Evolutionary conservation across 2,888 invertebrate species (phyloP).

Genomic region (Electrophaes corylata): DNA sequence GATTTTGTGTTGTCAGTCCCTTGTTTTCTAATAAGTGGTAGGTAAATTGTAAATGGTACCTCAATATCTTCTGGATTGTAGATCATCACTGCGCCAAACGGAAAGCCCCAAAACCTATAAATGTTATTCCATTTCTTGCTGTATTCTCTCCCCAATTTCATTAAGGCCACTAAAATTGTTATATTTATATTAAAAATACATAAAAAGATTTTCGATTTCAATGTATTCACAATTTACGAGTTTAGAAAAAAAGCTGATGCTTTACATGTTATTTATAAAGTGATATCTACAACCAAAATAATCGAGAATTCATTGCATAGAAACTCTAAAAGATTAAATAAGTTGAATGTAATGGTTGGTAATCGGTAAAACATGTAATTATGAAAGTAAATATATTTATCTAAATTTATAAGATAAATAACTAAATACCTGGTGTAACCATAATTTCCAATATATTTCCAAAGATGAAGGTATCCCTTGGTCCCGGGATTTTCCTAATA

Average conservation of each 20-base stretch:
- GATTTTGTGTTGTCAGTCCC: too few species aligned
- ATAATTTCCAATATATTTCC: conserved; percentile 51
- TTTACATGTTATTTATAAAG: too few species aligned
- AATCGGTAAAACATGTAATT: too few species aligned
- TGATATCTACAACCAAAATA: too few species aligned
- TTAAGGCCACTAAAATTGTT: conserved; percentile 54
- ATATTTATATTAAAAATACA: conserved; percentile 3
- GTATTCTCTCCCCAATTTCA: conserved; percentile 48
- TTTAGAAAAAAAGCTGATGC: too few species aligned
- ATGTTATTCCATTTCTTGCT: conserved; percentile 51
- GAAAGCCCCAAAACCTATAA: conserved; percentile 55
- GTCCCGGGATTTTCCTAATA: conserved; percentile 56
- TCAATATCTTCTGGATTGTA: conserved; percentile 78
- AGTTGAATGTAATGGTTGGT: too few species aligned
- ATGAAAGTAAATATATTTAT: too few species aligned
- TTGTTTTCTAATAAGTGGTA: neutral
- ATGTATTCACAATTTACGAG: too few species aligned
- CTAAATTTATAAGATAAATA: too few species aligned
- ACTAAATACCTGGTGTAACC: conserved; percentile 49
- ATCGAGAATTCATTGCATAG: too few species aligned
- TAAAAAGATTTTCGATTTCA: too few species aligned
- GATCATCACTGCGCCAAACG: conserved; percentile 54
- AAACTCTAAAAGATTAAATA: too few species aligned
- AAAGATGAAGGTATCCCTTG: conserved; percentile 48
- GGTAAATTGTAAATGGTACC: conserved; percentile 43